These are phyloP conservation scores for Salmo trutta DNA, from an alignment of 2,797 vertebrate species.

Conservation along the genomic window DNA sequence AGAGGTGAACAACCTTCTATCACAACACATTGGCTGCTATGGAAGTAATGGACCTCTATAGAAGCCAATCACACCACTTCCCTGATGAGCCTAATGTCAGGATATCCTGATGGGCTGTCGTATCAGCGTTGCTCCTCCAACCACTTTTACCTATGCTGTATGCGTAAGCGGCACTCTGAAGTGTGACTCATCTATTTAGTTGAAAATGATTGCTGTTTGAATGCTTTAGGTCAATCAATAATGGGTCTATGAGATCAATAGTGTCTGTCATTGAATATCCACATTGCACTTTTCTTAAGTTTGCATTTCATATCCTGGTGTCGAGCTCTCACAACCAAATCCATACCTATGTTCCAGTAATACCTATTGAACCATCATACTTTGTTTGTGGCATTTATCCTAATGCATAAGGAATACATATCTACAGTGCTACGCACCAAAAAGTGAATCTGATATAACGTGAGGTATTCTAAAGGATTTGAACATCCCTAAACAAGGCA, in stretches of 20 bases:
- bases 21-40: not conserved
- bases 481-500: not conserved
- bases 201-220: not conserved
- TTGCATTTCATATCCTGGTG: not conserved
- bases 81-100: not conserved
- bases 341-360: not conserved
- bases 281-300: not conserved
- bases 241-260: not conserved
- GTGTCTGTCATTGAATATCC: not conserved
- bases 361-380: too few relatives aligned
- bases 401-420: too few relatives aligned
- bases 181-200: not conserved
- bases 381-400: too few relatives aligned
- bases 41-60: not conserved
- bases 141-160: not conserved
- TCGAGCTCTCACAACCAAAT: not conserved
- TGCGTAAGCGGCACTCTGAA: not conserved
- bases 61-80: not conserved
- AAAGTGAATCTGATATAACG: not conserved
- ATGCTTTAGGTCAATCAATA: not conserved
- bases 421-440: not conserved
- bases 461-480: constrained; percentile 1
- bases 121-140: not conserved
- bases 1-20: constrained; percentile 1
- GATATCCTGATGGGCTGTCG: not conserved